These are phyloP conservation scores for Philotrypesis tridentata DNA, from an alignment of 1,140 invertebrate genomes.

Conservation along the genomic window DNA sequence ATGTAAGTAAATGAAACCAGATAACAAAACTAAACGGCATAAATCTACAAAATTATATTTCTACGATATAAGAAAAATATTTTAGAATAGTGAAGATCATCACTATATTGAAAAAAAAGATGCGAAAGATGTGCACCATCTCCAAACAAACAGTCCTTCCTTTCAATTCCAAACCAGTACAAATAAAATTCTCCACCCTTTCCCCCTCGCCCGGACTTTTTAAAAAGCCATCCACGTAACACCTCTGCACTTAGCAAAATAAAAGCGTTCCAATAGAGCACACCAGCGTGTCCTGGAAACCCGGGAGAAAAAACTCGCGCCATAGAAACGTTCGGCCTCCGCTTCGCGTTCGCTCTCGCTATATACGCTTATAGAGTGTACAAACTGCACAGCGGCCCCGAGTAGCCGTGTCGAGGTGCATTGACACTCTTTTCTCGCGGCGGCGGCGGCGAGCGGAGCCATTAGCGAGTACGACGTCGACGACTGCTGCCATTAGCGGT, in stretches of 20 bases:
- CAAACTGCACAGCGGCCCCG: no score
- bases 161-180: neutral
- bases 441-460: conserved; percentile 1
- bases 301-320: neutral
- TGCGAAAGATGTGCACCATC: no score
- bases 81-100: no score
- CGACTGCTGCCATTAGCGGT: neutral
- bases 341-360: neutral
- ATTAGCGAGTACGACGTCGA: neutral
- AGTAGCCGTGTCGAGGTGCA: neutral
- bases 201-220: neutral
- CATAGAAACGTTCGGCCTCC: neutral
- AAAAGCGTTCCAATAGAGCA: neutral
- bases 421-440: conserved; percentile 8
- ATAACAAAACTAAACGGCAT: no score
- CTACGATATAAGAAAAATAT: no score
- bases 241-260: neutral
- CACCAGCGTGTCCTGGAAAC: neutral
- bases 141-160: no score
- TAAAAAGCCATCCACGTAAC: neutral
- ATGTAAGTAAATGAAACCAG: no score
- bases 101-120: no score
- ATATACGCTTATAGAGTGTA: no score
- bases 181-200: neutral
- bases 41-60: no score